A percentile compares a stretch with the other conserved stretches of the same genome.
phyloP scores from a whole-genome alignment of 2,888 invertebrate genomes.

The Scaeva pyrastri region DNA sequence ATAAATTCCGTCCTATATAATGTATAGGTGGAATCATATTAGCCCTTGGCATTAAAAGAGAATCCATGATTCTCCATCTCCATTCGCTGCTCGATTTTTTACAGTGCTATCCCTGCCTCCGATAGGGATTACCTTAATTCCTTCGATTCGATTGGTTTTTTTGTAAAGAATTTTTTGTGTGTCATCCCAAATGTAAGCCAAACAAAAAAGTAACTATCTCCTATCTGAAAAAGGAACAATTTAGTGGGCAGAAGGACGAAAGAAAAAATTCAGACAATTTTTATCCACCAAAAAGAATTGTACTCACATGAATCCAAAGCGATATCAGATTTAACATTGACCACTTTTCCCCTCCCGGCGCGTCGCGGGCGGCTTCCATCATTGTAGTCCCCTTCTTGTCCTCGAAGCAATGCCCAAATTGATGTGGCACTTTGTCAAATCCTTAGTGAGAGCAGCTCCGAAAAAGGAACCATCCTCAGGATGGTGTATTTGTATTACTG shows the following conservation, averaged over 20 bases:
- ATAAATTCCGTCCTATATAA: neutral
- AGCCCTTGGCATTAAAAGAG: slow-evolving; percentile 4
- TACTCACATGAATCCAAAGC: slow-evolving; percentile 72
- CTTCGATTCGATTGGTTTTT: slow-evolving; percentile 50
- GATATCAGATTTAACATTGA: slow-evolving; percentile 74
- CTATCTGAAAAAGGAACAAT: slow-evolving; percentile 14
- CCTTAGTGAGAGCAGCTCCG: slow-evolving; percentile 58
- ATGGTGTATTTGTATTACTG: slow-evolving; percentile 41
- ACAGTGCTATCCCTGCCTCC: slow-evolving; percentile 2
- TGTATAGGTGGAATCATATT: neutral
- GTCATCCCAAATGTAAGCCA: slow-evolving; percentile 19
- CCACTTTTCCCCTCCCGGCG: slow-evolving; percentile 70
- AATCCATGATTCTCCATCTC: slow-evolving; percentile 22
- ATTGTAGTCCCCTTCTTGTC: slow-evolving; percentile 34
- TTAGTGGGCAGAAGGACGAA: neutral
- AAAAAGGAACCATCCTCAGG: slow-evolving; percentile 62
- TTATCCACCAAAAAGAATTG: slow-evolving; percentile 74
- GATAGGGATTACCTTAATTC: slow-evolving; percentile 65
- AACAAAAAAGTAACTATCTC: slow-evolving; percentile 10
- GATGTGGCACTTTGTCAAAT: slow-evolving; percentile 76
- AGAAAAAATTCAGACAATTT: slow-evolving; percentile 47
- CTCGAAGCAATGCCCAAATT: slow-evolving; percentile 69
- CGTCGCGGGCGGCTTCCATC: slow-evolving; percentile 50
- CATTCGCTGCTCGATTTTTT: slow-evolving; percentile 49
- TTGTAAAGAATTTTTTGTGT: slow-evolving; percentile 14